These are phyloP conservation scores for Phataginus tricuspis DNA, from an alignment of 2,797 vertebrate genomes.

Conservation along the genomic window DNA sequence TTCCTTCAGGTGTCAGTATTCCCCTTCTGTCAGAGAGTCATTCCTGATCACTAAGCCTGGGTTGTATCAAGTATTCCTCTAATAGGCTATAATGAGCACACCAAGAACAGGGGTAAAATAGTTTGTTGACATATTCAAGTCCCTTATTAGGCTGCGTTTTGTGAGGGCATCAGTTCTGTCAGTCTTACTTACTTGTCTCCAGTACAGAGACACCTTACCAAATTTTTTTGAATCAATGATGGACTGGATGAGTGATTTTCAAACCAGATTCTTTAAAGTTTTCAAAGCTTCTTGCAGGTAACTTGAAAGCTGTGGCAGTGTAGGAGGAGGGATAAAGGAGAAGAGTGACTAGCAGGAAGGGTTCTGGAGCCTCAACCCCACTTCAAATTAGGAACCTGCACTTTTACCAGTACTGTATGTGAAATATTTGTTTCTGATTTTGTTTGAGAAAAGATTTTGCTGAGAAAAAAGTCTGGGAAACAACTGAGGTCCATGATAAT, in stretches of 20 bases:
- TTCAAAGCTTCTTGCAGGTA: neutral
- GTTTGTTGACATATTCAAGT: neutral
- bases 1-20: neutral
- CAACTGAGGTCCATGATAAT: neutral
- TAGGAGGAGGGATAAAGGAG: neutral
- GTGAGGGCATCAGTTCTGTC: neutral
- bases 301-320: neutral
- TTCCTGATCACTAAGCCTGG: neutral
- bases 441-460: neutral
- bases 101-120: neutral
- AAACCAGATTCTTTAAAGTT: neutral
- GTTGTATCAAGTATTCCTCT: neutral
- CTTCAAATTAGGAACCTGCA: neutral
- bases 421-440: neutral
- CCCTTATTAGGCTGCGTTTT: neutral
- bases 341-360: neutral
- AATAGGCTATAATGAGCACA: neutral
- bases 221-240: neutral
- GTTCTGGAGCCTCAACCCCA: neutral
- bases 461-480: neutral
- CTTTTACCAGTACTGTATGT: neutral
- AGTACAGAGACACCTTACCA: neutral
- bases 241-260: neutral
- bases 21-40: neutral
- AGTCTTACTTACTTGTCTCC: neutral